phyloP scores from a whole-genome alignment of 2,888 invertebrate species.

The Malthinus seriepunctatus region DNA sequence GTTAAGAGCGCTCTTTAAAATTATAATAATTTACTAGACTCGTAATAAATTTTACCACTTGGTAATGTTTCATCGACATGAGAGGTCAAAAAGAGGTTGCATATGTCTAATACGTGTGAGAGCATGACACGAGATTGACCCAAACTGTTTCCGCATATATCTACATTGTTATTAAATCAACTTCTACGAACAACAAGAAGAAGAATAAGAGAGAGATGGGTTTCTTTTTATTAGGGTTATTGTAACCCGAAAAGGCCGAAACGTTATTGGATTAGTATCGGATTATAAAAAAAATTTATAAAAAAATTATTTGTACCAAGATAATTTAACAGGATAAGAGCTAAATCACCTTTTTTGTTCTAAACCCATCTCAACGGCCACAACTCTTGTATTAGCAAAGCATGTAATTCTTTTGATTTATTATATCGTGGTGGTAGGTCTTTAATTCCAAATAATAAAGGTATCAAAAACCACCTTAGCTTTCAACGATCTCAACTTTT shows the following conservation, averaged over 20 bases:
- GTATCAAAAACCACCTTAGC: too few relatives aligned
- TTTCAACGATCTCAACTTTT: too few relatives aligned
- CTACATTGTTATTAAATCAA: slow-evolving; percentile 26
- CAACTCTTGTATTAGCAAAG: slow-evolving; percentile 2
- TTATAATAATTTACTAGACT: too few relatives aligned
- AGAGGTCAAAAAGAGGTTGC: slow-evolving; percentile 23
- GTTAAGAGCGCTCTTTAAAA: too few relatives aligned
- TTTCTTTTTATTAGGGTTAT: slow-evolving; percentile 13
- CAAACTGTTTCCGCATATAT: slow-evolving; percentile 25
- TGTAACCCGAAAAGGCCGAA: slow-evolving; percentile 16
- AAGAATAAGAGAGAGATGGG: too few relatives aligned
- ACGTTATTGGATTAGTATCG: slow-evolving; percentile 24
- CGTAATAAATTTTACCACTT: too few relatives aligned
- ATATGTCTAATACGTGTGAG: slow-evolving; percentile 31
- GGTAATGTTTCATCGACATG: neutral
- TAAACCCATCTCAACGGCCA: neutral
- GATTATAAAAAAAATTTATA: slow-evolving; percentile 10
- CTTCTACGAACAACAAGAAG: slow-evolving; percentile 8
- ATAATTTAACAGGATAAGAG: neutral
- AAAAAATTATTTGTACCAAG: neutral
- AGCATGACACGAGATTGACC: slow-evolving; percentile 26
- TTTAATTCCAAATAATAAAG: neutral
- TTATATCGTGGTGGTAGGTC: slow-evolving; percentile 18
- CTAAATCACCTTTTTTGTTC: neutral
- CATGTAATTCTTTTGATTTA: slow-evolving; percentile 15